Conservation (phyloP, 2,113 vertebrate species). For the Neolamprologus brichardi region DNA sequence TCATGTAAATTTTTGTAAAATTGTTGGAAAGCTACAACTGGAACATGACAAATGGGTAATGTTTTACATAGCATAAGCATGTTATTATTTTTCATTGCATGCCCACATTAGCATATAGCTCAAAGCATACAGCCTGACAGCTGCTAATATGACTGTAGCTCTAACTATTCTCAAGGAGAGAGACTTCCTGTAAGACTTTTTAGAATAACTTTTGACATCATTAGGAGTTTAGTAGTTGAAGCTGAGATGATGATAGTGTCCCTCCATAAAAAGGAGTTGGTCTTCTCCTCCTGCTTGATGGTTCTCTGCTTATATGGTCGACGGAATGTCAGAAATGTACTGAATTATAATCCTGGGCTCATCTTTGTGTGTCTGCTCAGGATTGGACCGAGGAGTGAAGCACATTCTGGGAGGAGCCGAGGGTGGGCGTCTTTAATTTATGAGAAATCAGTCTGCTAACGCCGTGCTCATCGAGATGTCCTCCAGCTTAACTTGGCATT, state of each 20-base stretch:
- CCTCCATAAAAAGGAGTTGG: background rate
- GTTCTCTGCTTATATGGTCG: conserved; percentile 10
- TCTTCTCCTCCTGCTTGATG: background rate
- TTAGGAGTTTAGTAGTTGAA: background rate
- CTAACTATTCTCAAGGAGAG: background rate
- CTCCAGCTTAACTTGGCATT: conserved; percentile 32
- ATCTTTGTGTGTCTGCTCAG: conserved; percentile 56
- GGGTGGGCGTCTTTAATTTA: conserved; percentile 15
- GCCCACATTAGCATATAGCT: background rate
- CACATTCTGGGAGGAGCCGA: conserved; percentile 46
- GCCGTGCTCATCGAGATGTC: conserved; percentile 44
- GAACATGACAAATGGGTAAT: background rate
- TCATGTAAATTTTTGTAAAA: background rate
- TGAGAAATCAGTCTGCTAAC: conserved; percentile 38
- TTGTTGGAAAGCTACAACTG: background rate
- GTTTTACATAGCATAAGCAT: background rate
- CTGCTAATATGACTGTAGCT: background rate
- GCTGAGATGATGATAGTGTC: background rate
- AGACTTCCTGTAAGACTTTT: background rate
- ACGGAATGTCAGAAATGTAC: conserved; percentile 47
- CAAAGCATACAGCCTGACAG: background rate
- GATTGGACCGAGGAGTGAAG: conserved; percentile 34
- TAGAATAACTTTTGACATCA: background rate
- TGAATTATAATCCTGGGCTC: conserved; percentile 44
- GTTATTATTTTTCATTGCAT: background rate